These are phyloP conservation scores for Pectinophora gossypiella DNA, from an alignment of 1,140 invertebrate genomes.

Conservation along the genomic window DNA sequence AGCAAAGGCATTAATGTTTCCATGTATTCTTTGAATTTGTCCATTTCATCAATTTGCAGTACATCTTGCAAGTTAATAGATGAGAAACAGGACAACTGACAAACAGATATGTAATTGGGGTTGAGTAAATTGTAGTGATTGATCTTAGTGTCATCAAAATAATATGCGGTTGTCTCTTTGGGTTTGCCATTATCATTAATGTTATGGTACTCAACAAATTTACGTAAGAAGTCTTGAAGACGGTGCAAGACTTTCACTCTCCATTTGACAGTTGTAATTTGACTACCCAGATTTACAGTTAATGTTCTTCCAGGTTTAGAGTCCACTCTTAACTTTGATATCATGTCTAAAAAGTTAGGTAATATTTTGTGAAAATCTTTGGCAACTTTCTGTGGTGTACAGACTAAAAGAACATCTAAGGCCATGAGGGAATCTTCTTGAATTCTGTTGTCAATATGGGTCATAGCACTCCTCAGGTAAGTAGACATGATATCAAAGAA, in stretches of 20 bases:
- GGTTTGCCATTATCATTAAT: slow-evolving; percentile 20
- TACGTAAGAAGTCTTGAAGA: slow-evolving; percentile 77
- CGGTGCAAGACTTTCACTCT: slow-evolving; percentile 83
- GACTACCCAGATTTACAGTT: slow-evolving; percentile 79
- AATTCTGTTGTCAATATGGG: slow-evolving; percentile 86
- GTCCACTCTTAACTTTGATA: slow-evolving; percentile 81
- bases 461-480: slow-evolving; percentile 90
- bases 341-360: slow-evolving; percentile 87
- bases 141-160: slow-evolving; percentile 29
- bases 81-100: slow-evolving; percentile 48
- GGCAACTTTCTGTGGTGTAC: slow-evolving; percentile 78
- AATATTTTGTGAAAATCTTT: slow-evolving; percentile 81
- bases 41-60: slow-evolving; percentile 47
- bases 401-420: slow-evolving; percentile 82
- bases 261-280: slow-evolving; percentile 84
- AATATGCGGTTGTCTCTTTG: slow-evolving; percentile 17
- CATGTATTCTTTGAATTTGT: slow-evolving; percentile 75
- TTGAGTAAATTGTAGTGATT: slow-evolving; percentile 49
- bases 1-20: slow-evolving; percentile 81
- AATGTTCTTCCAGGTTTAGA: slow-evolving; percentile 78
- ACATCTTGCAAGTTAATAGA: slow-evolving; percentile 39
- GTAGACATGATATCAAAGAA: slow-evolving; percentile 85
- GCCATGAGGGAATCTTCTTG: slow-evolving; percentile 88
- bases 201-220: slow-evolving; percentile 46
- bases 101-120: slow-evolving; percentile 38